phyloP scores from a whole-genome alignment of 2,797 vertebrate species.

The Mus minutoides region DNA sequence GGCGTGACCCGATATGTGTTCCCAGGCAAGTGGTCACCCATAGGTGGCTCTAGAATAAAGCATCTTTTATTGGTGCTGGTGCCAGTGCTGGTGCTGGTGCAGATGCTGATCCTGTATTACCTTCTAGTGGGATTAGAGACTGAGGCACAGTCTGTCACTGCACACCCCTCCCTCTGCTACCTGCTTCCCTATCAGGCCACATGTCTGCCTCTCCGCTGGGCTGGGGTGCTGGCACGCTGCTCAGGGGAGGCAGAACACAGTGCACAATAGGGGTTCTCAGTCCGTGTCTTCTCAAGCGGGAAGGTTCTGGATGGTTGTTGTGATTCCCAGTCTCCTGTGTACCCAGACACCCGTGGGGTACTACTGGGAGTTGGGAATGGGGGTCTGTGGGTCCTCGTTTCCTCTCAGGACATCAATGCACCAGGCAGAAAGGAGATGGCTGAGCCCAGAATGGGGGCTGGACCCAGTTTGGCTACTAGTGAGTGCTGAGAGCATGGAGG shows the following conservation, averaged over 20 bases:
- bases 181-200: background rate
- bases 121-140: background rate
- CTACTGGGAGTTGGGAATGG: background rate
- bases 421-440: background rate
- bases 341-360: background rate
- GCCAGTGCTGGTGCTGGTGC: too few species aligned
- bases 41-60: background rate
- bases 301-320: background rate
- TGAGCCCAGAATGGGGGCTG: background rate
- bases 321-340: background rate
- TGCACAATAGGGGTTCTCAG: background rate
- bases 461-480: background rate
- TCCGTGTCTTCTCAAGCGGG: background rate
- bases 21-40: background rate
- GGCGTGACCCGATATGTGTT: background rate
- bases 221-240: too few species aligned
- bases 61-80: background rate
- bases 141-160: fast-evolving
- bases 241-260: background rate
- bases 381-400: background rate
- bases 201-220: background rate
- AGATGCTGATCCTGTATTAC: fast-evolving
- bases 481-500: background rate
- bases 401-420: background rate
- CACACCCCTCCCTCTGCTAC: fast-evolving